A percentile compares a stretch with the other conserved stretches of the same genome.
These are phyloP conservation scores for Ecdyonurus torrentis DNA, from an alignment of 2,888 invertebrate species.

Conservation along the genomic window DNA sequence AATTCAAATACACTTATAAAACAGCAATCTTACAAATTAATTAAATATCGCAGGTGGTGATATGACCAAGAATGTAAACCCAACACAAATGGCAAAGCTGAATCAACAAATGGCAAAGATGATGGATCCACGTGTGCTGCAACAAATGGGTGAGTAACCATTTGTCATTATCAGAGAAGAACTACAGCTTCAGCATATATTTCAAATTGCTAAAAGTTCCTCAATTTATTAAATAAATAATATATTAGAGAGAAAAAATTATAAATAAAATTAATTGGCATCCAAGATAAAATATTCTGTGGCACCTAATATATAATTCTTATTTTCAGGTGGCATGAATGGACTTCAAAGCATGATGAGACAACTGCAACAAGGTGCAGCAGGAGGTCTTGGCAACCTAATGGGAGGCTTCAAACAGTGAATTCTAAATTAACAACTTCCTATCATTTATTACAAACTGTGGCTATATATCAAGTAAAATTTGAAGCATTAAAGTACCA, in stretches of 20 bases:
- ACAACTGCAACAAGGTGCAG: conserved; percentile 57
- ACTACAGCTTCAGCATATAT: not conserved
- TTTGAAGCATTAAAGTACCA: no score
- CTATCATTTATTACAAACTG: no score
- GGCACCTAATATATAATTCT: not conserved
- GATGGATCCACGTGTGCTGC: conserved; percentile 97
- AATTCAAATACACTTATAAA: not conserved
- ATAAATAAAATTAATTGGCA: not conserved
- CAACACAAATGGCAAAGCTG: conserved; percentile 94
- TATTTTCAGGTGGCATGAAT: conserved; percentile 68
- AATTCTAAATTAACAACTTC: not conserved
- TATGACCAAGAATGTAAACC: conserved; percentile 97
- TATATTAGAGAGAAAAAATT: not conserved
- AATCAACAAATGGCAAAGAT: conserved; percentile 99
- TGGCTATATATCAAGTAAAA: no score
- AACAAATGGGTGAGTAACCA: conserved; percentile 55
- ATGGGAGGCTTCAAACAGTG: conserved; percentile 32
- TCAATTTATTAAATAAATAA: not conserved
- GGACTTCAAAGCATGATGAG: conserved; percentile 97
- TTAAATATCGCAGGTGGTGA: conserved; percentile 73
- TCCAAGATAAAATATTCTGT: no score
- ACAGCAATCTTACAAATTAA: no score
- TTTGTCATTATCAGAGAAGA: not conserved
- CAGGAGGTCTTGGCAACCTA: conserved; percentile 36
- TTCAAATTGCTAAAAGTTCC: not conserved